These are phyloP conservation scores for Eupithecia vulgata DNA, from an alignment of 2,888 invertebrate species.

Conservation along the genomic window DNA sequence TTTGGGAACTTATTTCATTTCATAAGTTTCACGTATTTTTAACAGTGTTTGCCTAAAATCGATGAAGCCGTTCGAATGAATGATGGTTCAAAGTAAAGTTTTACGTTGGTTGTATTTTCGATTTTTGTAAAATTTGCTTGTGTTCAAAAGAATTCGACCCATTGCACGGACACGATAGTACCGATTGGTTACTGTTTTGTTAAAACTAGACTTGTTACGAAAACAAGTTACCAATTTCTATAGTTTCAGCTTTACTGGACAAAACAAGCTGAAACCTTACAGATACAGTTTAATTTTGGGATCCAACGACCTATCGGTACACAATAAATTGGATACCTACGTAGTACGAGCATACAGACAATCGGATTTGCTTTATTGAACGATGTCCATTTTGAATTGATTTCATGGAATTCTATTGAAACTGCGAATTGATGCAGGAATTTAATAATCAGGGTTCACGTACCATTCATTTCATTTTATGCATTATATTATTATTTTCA, in stretches of 20 bases:
- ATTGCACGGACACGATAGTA: not conserved
- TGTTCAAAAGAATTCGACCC: not conserved
- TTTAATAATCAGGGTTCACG: not conserved
- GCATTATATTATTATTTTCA: not conserved
- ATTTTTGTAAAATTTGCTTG: not conserved
- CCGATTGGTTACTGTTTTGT: not conserved
- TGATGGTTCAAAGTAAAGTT: not conserved
- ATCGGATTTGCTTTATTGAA: constrained; percentile 12
- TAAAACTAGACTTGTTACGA: not conserved
- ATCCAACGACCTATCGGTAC: constrained; percentile 7
- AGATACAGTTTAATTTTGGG: constrained; percentile 10
- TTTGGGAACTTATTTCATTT: too few relatives aligned
- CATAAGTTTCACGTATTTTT: too few relatives aligned
- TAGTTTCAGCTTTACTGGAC: constrained; percentile 2
- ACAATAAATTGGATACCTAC: constrained; percentile 2
- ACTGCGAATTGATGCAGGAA: not conserved
- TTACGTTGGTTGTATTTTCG: not conserved
- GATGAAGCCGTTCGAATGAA: not conserved
- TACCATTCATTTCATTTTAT: not conserved
- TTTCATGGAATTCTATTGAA: constrained; percentile 8
- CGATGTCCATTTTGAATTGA: not conserved
- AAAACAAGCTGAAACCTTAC: constrained; percentile 9
- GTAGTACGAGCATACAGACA: not conserved
- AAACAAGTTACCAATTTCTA: constrained; percentile 1
- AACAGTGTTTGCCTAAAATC: too few relatives aligned